These are phyloP conservation scores for Dynastes grantii DNA, from an alignment of 2,888 invertebrate species.

Conservation along the genomic window DNA sequence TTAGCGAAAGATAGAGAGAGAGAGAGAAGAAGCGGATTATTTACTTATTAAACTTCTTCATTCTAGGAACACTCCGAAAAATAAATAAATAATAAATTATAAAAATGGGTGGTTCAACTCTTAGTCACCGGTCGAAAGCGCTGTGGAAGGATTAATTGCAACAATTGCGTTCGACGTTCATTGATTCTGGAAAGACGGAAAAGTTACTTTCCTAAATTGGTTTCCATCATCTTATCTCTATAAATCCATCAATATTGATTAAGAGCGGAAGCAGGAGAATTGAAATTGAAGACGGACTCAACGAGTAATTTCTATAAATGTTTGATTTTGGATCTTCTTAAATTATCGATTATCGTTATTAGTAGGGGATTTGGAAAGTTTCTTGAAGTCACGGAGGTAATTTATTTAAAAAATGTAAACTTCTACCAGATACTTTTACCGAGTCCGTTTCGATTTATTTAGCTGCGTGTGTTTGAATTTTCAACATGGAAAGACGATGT, in stretches of 20 bases:
- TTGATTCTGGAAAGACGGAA: slow-evolving; percentile 4
- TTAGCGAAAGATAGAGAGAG: neutral
- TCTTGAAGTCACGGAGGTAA: too few relatives aligned
- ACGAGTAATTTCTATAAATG: neutral
- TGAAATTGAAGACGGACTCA: slow-evolving; percentile 8
- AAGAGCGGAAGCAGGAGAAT: slow-evolving; percentile 16
- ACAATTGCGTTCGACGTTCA: slow-evolving; percentile 39
- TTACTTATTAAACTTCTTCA: slow-evolving; percentile 11
- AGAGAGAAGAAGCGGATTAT: neutral
- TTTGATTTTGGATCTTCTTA: neutral
- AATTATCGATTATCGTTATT: neutral
- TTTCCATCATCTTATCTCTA: slow-evolving; percentile 48
- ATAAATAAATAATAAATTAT: slow-evolving; percentile 46
- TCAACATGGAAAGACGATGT: too few relatives aligned
- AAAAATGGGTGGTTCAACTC: slow-evolving; percentile 1
- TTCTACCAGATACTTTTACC: too few relatives aligned
- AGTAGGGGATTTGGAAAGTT: too few relatives aligned
- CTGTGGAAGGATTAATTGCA: slow-evolving; percentile 39
- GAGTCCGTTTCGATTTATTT: too few relatives aligned
- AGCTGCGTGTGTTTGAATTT: too few relatives aligned
- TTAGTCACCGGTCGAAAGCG: neutral
- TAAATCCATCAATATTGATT: slow-evolving; percentile 43
- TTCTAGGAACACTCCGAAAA: slow-evolving; percentile 17
- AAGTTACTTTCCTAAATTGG: slow-evolving; percentile 43
- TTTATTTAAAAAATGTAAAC: too few relatives aligned